Conservation (phyloP, 2,888 invertebrate species). For the Cremastobaeus sp. region DNA sequence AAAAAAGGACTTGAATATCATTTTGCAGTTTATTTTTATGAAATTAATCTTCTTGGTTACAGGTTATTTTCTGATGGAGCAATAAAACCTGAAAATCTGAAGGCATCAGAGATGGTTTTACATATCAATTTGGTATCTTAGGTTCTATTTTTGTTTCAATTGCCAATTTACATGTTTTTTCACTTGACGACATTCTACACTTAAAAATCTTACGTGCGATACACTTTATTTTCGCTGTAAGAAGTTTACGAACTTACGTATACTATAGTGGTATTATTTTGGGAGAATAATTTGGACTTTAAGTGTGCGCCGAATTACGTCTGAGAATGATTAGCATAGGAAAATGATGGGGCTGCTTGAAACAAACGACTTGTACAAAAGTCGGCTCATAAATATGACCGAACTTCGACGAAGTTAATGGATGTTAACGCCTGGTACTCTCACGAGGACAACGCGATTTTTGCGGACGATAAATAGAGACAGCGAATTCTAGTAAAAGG, state of each 20-base stretch:
- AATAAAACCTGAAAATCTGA: no score
- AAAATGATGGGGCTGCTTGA: constrained; percentile 40
- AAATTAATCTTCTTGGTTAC: no score
- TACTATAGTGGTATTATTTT: constrained; percentile 45
- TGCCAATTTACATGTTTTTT: no score
- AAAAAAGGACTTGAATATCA: no score
- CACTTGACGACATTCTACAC: no score
- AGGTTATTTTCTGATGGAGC: no score
- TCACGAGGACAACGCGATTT: constrained; percentile 35
- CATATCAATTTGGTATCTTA: no score
- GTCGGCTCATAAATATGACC: constrained; percentile 50
- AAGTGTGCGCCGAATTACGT: constrained; percentile 19
- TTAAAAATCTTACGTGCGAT: no score
- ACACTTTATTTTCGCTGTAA: constrained; percentile 27
- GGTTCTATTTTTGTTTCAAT: no score
- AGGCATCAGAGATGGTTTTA: no score
- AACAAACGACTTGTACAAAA: constrained; percentile 52
- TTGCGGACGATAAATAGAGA: constrained; percentile 17
- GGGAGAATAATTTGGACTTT: constrained; percentile 34
- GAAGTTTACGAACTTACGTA: constrained; percentile 34
- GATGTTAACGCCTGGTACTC: constrained; percentile 53
- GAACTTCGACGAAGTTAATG: constrained; percentile 43
- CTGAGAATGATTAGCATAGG: constrained; percentile 50
- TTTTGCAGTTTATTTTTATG: no score
- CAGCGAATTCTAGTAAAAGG: neutral